Evolutionary conservation across 2,113 vertebrate species (phyloP).

Genomic region (Numida meleagris): DNA sequence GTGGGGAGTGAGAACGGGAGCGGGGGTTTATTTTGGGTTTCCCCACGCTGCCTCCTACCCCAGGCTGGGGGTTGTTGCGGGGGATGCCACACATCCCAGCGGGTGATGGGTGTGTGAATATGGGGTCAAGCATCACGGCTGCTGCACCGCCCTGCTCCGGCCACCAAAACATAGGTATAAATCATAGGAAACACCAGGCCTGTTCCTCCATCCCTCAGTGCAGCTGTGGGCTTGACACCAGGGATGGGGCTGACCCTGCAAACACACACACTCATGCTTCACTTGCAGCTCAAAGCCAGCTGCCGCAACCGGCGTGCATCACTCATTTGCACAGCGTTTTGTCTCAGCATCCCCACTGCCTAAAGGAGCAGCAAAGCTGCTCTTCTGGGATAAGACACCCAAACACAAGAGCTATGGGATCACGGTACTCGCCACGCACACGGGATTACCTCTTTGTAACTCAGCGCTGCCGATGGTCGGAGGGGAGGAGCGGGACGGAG

Average conservation of each 20-base stretch:
- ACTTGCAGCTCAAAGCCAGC: neutral
- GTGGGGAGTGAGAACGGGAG: neutral
- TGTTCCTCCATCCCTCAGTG: neutral
- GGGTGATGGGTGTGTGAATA: neutral
- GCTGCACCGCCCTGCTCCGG: neutral
- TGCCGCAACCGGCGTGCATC: neutral
- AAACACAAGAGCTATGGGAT: neutral
- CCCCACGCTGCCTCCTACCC: neutral
- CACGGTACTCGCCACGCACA: neutral
- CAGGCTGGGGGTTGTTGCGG: neutral
- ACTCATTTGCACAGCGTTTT: neutral
- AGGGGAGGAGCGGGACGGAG: slow-evolving; percentile 95
- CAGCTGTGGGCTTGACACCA: neutral
- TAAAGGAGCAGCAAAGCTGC: neutral
- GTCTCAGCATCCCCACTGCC: neutral
- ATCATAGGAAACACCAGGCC: fast-evolving
- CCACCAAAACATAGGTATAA: neutral
- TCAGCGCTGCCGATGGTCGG: slow-evolving; percentile 92
- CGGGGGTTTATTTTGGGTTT: slow-evolving; percentile 23
- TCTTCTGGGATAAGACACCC: neutral
- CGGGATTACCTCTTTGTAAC: slow-evolving; percentile 95
- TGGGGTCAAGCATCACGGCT: fast-evolving
- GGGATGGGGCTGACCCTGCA: neutral
- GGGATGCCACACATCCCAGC: neutral
- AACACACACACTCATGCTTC: fast-evolving